These are phyloP conservation scores for Candidula unifasciata DNA, from an alignment of 2,888 invertebrate genomes.

Conservation along the genomic window DNA sequence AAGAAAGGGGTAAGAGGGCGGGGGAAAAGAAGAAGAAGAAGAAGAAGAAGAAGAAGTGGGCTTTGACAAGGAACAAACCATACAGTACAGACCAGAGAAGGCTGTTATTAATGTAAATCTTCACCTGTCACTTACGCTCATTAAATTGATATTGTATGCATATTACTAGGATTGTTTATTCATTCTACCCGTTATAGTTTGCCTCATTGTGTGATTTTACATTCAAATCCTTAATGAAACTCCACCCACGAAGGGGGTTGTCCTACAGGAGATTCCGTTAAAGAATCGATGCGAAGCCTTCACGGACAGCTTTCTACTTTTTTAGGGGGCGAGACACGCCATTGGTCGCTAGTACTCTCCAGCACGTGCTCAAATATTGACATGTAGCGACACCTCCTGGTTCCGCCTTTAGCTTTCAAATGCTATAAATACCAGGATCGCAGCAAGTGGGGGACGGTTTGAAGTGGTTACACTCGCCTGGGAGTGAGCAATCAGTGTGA, in stretches of 20 bases:
- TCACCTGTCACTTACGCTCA: no score
- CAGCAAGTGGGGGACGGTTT: conserved; percentile 4
- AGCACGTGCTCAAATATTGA: conserved; percentile 44
- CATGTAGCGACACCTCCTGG: conserved; percentile 32
- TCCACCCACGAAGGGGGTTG: conserved; percentile 34
- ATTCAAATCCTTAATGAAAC: neutral
- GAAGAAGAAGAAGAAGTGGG: no score
- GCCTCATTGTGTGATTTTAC: neutral
- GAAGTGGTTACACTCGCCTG: conserved; percentile 17
- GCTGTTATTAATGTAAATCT: no score
- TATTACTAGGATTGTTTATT: no score
- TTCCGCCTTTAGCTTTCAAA: conserved; percentile 21
- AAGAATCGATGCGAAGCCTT: conserved; percentile 35
- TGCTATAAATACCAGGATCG: conserved; percentile 27
- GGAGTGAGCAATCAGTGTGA: conserved; percentile 3
- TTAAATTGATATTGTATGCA: no score
- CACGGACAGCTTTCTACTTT: neutral
- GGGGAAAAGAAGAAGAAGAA: no score
- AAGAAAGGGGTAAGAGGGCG: neutral
- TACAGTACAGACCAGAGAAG: no score
- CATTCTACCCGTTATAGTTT: no score
- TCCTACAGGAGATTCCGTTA: conserved; percentile 5
- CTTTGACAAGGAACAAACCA: no score
- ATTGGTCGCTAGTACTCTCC: conserved; percentile 35
- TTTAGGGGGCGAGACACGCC: conserved; percentile 22